Evolutionary conservation across 2,113 vertebrate genomes (phyloP), one percentile per base, ranked within the genome.

Genomic region (Myiopsitta monachus): DNA sequence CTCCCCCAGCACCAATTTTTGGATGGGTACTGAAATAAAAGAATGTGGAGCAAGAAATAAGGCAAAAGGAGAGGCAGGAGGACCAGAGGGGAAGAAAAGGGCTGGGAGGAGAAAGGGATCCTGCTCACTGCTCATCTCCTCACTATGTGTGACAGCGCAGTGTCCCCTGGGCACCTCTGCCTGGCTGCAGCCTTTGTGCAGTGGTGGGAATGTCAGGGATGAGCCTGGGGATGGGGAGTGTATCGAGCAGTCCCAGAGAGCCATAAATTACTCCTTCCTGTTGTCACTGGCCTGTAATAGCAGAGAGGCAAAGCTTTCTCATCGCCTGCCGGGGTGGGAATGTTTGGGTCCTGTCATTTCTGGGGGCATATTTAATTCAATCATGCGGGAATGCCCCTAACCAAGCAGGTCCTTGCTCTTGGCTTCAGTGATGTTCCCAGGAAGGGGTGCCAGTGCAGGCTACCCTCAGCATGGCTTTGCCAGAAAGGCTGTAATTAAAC

Each of bases 251-350:
- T 90, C 91, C 95, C 90, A 44, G 91, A 77, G 81, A 94, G 93
- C 90, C 86, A 82, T 95, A 87, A 97, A 94, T 95, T 94, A 90
- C 47, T 59, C 47, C 41, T 85, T 96, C 72, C 95, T 59, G 87
- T 69, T 92, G 93, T 92, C 73, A 10, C 38, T 26, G 33, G 69
- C 46, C 69, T 54, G 62, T 94, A n/a, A 79, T 6, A 88, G 88
- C 0, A 0, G 86, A n/a, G 57, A 90, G 67, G 44, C 14, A 16
- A 88, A 93, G 96, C 89, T 91, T 95, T 96, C 94, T 82, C 88
- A 96, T 88, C 41, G 2, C n/a, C 83, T 68, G 91, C 79, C 2
- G 2, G 75, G 92, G 54, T 97, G 96, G 94, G 96, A 97, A 95
- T 3, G 88, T 90, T 94, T 94, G 93, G 43, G 63, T 81, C 54